These are phyloP conservation scores for Anoplophora glabripennis DNA, from an alignment of 1,140 invertebrate species.

Conservation along the genomic window DNA sequence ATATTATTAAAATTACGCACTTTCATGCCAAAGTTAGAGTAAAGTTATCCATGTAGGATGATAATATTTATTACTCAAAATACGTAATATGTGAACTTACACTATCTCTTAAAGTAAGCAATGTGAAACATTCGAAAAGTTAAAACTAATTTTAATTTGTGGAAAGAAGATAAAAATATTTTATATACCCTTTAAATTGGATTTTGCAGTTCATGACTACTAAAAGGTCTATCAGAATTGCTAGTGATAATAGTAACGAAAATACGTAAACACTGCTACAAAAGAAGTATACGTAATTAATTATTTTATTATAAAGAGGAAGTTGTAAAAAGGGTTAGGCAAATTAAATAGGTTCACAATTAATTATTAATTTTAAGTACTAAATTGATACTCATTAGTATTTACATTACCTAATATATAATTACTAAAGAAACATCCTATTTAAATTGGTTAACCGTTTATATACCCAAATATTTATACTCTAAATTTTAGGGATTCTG, in stretches of 20 bases:
- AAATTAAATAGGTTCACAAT: constrained; percentile 34
- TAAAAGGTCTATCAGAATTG: constrained; percentile 20
- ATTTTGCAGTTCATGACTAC: constrained; percentile 19
- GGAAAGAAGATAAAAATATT: constrained; percentile 33
- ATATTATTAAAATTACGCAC: constrained; percentile 45
- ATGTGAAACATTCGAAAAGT: constrained; percentile 22
- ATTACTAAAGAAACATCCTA: constrained; percentile 16
- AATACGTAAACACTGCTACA: constrained; percentile 46
- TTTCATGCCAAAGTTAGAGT: constrained; percentile 51
- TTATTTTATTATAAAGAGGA: constrained; percentile 35
- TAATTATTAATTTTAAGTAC: constrained; percentile 9
- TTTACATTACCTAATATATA: neutral
- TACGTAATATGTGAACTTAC: constrained; percentile 25
- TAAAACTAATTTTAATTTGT: constrained; percentile 23
- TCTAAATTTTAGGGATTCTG: constrained; percentile 33
- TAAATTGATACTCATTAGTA: constrained; percentile 11
- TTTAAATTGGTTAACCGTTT: constrained; percentile 35
- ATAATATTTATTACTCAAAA: constrained; percentile 29
- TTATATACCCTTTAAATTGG: constrained; percentile 38
- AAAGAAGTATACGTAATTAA: constrained; percentile 45
- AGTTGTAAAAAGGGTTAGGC: constrained; percentile 31
- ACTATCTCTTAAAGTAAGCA: constrained; percentile 3
- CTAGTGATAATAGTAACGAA: constrained; percentile 41
- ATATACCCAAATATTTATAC: constrained; percentile 28
- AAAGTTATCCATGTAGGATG: constrained; percentile 46